Percentiles rank a stretch among this genome's conserved stretches.
Conservation (phyloP, 1,140 invertebrate species). For the Ctenoplectra terminalis region DNA sequence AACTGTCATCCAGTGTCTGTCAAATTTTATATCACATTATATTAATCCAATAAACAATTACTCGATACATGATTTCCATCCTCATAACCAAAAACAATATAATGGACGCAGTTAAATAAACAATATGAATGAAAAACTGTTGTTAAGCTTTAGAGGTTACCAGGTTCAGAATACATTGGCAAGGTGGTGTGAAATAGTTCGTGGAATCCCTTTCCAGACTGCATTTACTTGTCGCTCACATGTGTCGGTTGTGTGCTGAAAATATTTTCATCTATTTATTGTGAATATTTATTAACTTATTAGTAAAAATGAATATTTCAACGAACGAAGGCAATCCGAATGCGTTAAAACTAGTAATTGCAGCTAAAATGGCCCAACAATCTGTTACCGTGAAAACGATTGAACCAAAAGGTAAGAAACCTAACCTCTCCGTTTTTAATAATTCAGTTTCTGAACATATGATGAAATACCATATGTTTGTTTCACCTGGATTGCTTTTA, state of each 20-base stretch:
- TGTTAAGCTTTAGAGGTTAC: neutral
- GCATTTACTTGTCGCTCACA: conserved; percentile 69
- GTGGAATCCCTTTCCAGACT: conserved; percentile 10
- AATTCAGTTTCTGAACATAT: conserved; percentile 1
- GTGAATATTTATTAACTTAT: conserved; percentile 77
- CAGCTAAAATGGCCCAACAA: conserved; percentile 85
- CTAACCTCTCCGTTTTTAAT: conserved; percentile 54
- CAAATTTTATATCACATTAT: neutral
- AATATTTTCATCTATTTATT: conserved; percentile 78
- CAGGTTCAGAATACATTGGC: neutral
- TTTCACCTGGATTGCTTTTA: conserved; percentile 29
- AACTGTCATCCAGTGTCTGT: neutral
- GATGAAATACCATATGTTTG: conserved; percentile 8
- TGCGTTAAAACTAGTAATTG: conserved; percentile 87
- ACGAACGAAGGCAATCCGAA: conserved; percentile 89
- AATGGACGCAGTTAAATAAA: neutral
- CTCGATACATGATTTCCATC: neutral
- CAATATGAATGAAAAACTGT: neutral
- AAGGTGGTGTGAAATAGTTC: neutral
- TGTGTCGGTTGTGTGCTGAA: conserved; percentile 72
- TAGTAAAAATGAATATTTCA: conserved; percentile 85
- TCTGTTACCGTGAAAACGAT: conserved; percentile 83
- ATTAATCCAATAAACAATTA: conserved; percentile 4
- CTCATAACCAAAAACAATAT: neutral
- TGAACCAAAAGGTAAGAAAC: conserved; percentile 83